Base-by-base conservation (phyloP, 1,140 invertebrate genomes). In the Mylabris phalerata region DNA sequence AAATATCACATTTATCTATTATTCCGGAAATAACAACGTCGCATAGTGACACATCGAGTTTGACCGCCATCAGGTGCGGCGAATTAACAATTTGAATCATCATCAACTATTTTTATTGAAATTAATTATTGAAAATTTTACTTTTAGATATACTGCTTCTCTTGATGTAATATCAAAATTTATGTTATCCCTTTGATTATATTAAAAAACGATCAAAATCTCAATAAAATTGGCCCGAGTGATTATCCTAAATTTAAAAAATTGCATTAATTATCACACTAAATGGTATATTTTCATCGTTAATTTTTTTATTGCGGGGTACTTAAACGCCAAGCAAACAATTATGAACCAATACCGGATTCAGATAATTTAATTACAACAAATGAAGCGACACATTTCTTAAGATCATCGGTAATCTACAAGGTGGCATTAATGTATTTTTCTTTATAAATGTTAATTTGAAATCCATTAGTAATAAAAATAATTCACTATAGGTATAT, bases 1-100 rank as follows among this genome's bases (percentile, higher is more conserved):
- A 96, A 78, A 93, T 95, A 62, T 89, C 91, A 5, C 93, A 95
- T 77, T 78, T 95, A 10, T 88, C 93, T 0, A 84, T 95, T 72
- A 93, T 95, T 71, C 89, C 92, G 6, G 82, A 85, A 49, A 79
- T 93, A 46, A 84, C 88, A 0, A 79, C 81, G 48, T 80, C 81
- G 60, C 71, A 83, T 38, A 74, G 83, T 60, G 81, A 87, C 62
- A 80, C 90, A 61, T 82, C 89, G 3, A 86, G 89, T 66, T 76
- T 94, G 43, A 93, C 90, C 48, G 84, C 89, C 11, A 85, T 87
- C 61, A 82, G 89, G 89, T 88, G 40, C 24, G 50, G 51, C 51
- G 19, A 19, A 19, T 54, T 50, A 26, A 19, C 40, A 38, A 48
- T 43, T 47, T 47, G 52, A 55, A 47, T 55, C 45, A 55, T 55